phyloP scores from a whole-genome alignment of 2,797 vertebrate genomes.

The Thamnophis elegans region DNA sequence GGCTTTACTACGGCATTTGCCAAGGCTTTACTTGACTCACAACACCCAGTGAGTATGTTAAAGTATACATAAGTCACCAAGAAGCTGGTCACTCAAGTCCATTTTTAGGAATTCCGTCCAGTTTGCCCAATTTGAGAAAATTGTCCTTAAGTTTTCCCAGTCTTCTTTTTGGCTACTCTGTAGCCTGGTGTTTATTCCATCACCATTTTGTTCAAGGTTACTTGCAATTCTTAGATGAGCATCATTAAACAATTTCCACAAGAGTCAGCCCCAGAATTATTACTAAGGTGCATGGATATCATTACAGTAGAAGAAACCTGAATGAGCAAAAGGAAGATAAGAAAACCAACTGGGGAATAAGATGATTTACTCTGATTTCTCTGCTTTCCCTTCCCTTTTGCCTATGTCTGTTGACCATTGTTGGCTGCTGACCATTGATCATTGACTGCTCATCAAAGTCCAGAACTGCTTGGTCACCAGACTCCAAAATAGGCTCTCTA shows the following conservation, averaged over 20 bases:
- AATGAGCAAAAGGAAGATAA: not conserved
- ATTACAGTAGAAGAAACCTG: not conserved
- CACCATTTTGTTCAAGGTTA: not conserved
- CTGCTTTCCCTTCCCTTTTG: not conserved
- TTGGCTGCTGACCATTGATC: not conserved
- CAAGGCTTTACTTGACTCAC: not conserved
- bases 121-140: not conserved
- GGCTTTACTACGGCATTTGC: not conserved
- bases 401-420: not conserved
- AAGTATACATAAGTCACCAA: not conserved
- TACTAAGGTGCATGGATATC: not conserved
- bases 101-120: not conserved
- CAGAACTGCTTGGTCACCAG: not conserved
- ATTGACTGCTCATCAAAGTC: not conserved
- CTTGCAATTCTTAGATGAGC: not conserved
- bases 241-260: not conserved
- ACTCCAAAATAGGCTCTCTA: not conserved
- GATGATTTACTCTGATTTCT: not conserved
- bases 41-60: fast-evolving
- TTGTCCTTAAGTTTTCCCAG: not conserved
- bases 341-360: not conserved
- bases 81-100: not conserved
- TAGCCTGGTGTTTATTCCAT: not conserved
- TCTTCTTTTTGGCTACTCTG: not conserved
- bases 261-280: not conserved